Conservation (phyloP, 2,113 vertebrate species). For the Ochotona curzoniae region DNA sequence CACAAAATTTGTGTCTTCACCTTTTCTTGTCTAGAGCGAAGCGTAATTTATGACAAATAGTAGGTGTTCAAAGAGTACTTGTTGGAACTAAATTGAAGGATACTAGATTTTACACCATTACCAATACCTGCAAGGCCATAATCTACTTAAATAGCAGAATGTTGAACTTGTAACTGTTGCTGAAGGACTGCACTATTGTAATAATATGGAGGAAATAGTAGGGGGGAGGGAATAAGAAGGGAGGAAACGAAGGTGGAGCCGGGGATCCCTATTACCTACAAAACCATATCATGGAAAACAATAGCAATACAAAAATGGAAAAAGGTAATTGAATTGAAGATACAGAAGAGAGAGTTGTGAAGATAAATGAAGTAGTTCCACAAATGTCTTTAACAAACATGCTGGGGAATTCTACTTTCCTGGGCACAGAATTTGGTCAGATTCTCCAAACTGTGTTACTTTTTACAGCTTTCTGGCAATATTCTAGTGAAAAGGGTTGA, state of each 20-base stretch:
- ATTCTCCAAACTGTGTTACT: background rate
- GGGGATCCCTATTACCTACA: too few species aligned
- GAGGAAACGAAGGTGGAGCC: too few species aligned
- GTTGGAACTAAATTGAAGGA: background rate
- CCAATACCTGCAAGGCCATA: too few species aligned
- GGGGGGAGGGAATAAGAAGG: too few species aligned
- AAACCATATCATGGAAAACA: too few species aligned
- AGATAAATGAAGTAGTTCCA: background rate
- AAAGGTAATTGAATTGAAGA: too few species aligned
- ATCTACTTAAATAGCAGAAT: too few species aligned
- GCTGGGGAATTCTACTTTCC: background rate
- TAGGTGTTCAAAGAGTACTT: background rate
- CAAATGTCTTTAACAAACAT: background rate
- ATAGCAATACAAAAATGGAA: too few species aligned
- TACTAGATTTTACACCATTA: too few species aligned
- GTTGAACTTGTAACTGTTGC: too few species aligned
- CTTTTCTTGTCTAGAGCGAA: background rate
- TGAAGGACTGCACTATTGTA: too few species aligned
- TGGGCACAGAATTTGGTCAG: background rate
- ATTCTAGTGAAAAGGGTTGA: background rate
- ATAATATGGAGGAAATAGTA: too few species aligned
- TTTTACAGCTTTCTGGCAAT: background rate
- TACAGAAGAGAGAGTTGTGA: background rate
- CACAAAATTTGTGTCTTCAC: background rate
- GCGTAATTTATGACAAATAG: background rate